These are phyloP conservation scores for Drosophila kurseongensis DNA, from an alignment of 1,140 invertebrate species.

Conservation along the genomic window DNA sequence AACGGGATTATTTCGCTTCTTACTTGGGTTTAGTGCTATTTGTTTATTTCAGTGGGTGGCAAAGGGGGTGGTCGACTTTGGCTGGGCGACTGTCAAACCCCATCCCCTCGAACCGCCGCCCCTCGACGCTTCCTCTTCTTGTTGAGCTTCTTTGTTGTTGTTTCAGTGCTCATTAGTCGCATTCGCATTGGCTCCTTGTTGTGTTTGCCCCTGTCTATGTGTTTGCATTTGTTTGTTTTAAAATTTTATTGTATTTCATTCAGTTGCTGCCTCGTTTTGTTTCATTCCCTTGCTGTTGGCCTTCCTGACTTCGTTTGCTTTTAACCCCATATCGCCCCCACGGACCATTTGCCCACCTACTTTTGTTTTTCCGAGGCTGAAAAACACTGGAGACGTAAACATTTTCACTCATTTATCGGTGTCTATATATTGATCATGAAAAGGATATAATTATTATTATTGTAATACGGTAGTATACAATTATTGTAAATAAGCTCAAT, in stretches of 20 bases:
- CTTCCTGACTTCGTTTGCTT: slow-evolving; percentile 12
- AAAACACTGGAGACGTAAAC: not conserved
- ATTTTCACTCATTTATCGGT: slow-evolving; percentile 13
- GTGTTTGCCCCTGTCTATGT: slow-evolving; percentile 46
- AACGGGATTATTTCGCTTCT: slow-evolving; percentile 8
- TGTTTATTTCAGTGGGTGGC: slow-evolving; percentile 47
- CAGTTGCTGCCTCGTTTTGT: slow-evolving; percentile 33
- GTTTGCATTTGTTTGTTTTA: slow-evolving; percentile 73
- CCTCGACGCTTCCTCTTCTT: slow-evolving; percentile 9
- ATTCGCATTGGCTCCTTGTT: slow-evolving; percentile 66
- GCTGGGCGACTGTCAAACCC: slow-evolving; percentile 36
- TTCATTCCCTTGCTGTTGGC: slow-evolving; percentile 10
- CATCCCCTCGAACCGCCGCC: not conserved
- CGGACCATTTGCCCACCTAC: not conserved
- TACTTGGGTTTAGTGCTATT: slow-evolving; percentile 53
- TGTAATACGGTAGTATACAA: not conserved
- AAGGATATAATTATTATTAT: not conserved
- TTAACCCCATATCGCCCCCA: slow-evolving; percentile 31
- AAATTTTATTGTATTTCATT: slow-evolving; percentile 75
- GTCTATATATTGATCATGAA: not conserved
- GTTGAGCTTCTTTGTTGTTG: slow-evolving; percentile 46
- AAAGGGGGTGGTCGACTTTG: not conserved
- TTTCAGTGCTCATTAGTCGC: slow-evolving; percentile 70
- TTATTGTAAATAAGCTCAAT: no score
- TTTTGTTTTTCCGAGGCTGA: slow-evolving; percentile 2